These are phyloP conservation scores for Ceratoteleas bidentatus DNA, from an alignment of 1,140 invertebrate genomes.

Conservation along the genomic window DNA sequence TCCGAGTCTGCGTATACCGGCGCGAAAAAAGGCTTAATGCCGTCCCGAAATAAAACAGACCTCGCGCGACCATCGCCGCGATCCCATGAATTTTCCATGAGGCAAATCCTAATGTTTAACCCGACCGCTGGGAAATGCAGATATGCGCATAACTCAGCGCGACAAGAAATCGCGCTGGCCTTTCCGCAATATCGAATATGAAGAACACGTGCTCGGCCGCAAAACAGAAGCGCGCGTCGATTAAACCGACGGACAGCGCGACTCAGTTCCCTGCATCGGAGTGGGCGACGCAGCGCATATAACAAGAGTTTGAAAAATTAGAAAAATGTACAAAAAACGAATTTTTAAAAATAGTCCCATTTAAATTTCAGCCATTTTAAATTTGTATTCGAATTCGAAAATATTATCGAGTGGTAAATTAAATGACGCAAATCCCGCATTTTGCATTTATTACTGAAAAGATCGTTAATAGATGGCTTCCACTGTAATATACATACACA, in stretches of 20 bases:
- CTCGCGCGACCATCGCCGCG: conserved; percentile 42
- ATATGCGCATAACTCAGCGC: conserved; percentile 58
- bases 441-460: too few relatives aligned
- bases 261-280: too few relatives aligned
- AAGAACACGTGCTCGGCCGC: conserved; percentile 49
- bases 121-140: conserved; percentile 34
- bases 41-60: conserved; percentile 44
- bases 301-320: too few relatives aligned
- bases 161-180: conserved; percentile 45
- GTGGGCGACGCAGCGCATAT: too few relatives aligned
- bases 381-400: too few relatives aligned
- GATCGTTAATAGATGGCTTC: too few relatives aligned
- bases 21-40: conserved; percentile 30
- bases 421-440: too few relatives aligned
- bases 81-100: conserved; percentile 58
- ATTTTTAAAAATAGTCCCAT: too few relatives aligned
- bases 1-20: conserved; percentile 3
- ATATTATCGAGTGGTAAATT: too few relatives aligned
- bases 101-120: conserved; percentile 20
- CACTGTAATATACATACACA: too few relatives aligned
- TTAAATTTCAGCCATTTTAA: too few relatives aligned
- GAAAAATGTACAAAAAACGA: too few relatives aligned
- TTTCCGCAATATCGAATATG: conserved; percentile 61
- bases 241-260: conserved; percentile 35
- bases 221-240: conserved; percentile 43